A percentile compares a stretch with the other conserved stretches of the same genome.
Evolutionary conservation across 2,113 vertebrate genomes (phyloP).

Genomic region (Loxodonta africana): DNA sequence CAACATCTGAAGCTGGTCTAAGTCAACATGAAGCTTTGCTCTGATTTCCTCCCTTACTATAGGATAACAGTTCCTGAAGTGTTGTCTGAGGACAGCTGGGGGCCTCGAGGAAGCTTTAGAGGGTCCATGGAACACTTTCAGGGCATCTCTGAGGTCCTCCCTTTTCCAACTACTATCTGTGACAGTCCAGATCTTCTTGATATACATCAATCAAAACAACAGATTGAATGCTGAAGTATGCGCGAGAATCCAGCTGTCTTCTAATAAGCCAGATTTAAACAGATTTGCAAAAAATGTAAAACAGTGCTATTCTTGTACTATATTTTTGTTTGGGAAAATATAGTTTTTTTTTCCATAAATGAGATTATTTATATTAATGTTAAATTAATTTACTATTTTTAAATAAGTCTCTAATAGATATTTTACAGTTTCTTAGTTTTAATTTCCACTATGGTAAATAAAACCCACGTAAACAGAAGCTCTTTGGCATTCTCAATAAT

Average conservation of each 20-base stretch:
- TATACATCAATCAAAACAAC: not conserved
- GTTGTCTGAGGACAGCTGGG: not conserved
- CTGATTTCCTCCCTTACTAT: not conserved
- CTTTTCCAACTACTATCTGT: not conserved
- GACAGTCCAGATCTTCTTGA: not conserved
- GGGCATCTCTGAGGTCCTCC: not conserved
- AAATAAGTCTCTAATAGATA: not conserved
- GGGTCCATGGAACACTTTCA: not conserved
- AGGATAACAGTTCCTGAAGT: not conserved
- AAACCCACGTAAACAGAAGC: not conserved
- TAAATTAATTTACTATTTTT: not conserved
- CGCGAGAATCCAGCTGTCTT: not conserved
- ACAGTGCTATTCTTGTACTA: not conserved
- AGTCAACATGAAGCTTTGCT: not conserved
- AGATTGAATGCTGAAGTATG: not conserved
- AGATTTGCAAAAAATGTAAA: not conserved
- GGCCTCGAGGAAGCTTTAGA: not conserved
- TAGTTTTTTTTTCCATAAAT: not conserved
- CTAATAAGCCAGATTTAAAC: not conserved
- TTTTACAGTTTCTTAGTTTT: not conserved
- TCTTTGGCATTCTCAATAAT: not conserved
- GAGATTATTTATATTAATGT: not conserved
- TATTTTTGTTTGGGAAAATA: conserved; percentile 20
- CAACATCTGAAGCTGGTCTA: not conserved
- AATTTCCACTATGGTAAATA: not conserved